Percentiles rank a stretch among this genome's conserved stretches.
These are phyloP conservation scores for Microcebus lehilahytsara DNA, from an alignment of 2,113 vertebrate genomes.

Conservation along the genomic window DNA sequence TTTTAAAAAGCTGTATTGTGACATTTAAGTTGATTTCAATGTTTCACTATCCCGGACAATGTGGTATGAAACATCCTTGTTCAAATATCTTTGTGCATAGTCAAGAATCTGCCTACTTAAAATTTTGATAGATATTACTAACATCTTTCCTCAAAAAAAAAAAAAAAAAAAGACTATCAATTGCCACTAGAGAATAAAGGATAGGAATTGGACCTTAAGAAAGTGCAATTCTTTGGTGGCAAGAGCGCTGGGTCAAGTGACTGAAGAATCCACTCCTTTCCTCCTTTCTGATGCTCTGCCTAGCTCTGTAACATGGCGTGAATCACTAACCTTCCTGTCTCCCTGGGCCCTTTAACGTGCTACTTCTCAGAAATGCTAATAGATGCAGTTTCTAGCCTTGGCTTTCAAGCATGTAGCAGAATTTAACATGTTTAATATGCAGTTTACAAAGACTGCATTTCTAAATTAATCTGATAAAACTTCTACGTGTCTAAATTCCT, in stretches of 20 bases:
- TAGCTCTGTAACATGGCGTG: neutral
- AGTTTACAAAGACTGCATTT: neutral
- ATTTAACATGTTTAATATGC: neutral
- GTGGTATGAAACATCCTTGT: neutral
- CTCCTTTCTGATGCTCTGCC: neutral
- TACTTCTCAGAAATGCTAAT: neutral
- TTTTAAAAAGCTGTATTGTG: neutral
- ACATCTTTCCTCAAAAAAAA: neutral
- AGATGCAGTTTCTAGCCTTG: neutral
- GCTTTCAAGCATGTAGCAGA: neutral
- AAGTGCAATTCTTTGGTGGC: neutral
- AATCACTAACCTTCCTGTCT: neutral
- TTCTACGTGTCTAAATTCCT: neutral
- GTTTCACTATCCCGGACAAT: neutral
- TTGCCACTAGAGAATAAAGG: neutral
- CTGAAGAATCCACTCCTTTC: neutral
- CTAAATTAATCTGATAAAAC: neutral
- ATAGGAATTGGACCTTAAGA: neutral
- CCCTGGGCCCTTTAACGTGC: neutral
- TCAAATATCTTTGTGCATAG: neutral
- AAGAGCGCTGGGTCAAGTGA: neutral
- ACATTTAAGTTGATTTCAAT: neutral
- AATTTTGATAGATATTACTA: neutral
- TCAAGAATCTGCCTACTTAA: neutral
- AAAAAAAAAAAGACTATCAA: neutral